Percentiles rank a stretch among this genome's conserved stretches.
Conservation (phyloP, 2,888 invertebrate genomes). For the Polyommatus icarus region DNA sequence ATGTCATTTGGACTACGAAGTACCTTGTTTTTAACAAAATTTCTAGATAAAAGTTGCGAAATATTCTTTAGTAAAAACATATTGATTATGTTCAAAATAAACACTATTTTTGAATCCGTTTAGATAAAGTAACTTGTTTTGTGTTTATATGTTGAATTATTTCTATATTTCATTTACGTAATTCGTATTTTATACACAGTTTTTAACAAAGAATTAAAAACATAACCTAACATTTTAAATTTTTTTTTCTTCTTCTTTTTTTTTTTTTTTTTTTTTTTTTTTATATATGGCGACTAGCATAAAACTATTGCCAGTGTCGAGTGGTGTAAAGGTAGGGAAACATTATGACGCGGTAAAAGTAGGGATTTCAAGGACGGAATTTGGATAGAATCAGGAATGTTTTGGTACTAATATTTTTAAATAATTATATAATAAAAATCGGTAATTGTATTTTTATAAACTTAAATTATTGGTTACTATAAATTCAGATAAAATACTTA, state of each 20-base stretch:
- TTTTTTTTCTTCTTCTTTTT: background rate
- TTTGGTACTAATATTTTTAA: no score
- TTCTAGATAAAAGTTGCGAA: background rate
- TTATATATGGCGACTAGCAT: no score
- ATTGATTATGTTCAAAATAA: background rate
- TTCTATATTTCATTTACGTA: background rate
- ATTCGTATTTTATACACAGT: background rate
- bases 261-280: no score
- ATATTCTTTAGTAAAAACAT: constrained; percentile 8
- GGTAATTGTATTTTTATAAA: no score
- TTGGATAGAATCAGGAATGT: no score
- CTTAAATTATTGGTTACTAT: no score
- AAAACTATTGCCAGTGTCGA: no score
- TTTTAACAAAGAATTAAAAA: background rate
- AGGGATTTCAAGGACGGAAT: no score
- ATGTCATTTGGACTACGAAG: constrained; percentile 1
- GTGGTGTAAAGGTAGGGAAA: no score
- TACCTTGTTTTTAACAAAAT: background rate
- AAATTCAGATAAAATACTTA: no score
- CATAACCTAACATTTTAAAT: background rate
- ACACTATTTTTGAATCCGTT: background rate
- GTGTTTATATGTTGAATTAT: background rate
- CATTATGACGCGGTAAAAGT: no score
- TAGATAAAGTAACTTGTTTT: background rate
- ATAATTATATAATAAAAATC: no score